Evolutionary conservation across 2,113 vertebrate species (phyloP), one percentile per base, ranked within the genome.

Genomic region (Neogale vison): DNA sequence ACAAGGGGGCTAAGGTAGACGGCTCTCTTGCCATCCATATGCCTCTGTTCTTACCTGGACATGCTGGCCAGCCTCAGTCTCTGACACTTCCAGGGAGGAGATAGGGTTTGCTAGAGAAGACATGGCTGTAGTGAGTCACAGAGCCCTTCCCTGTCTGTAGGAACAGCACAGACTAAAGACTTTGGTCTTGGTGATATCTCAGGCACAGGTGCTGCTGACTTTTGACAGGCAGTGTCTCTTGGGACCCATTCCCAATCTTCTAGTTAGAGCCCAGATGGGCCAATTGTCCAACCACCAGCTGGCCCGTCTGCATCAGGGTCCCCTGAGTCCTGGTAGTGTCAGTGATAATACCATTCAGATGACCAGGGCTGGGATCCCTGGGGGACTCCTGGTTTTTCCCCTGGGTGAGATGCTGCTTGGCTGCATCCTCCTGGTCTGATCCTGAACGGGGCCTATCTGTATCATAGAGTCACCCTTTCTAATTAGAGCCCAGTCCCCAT

Each of bases 11-110:
- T 24, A 65, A 36, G 65, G 23, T 21, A 36, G 13, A 42, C 63
- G 18, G 34, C 12, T 20, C 47, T 20, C 20, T 59, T 42, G 12
- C 45, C 5, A 29, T 88, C 12, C 2, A 20, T 55, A 2, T 76
- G 72, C n/a, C 36, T 88, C 12, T 6, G 18, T 79, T 88, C 92
- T 97, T 90, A 96, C 97, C 97, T 91, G 76, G 81, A 69, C 71
- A 23, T 67, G n/a, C 31, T 55, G 61, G 1, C 17, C 45, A 84
- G 55, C 23, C n/a, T 83, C 61, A 55, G 42, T 61, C 15, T 26
- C 61, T 47, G 84, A 47, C 61, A 34, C 74, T 79, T 57, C 15
- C 23, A 95, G 5, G 11, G 55, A 42, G 57, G 55, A 83, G 17
- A 7, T 3, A 20, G 45, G 24, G 7, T 88, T 77, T 1, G 1